Evolutionary conservation across 2,888 invertebrate genomes (phyloP).

Genomic region (Mechanitis mazaeus): DNA sequence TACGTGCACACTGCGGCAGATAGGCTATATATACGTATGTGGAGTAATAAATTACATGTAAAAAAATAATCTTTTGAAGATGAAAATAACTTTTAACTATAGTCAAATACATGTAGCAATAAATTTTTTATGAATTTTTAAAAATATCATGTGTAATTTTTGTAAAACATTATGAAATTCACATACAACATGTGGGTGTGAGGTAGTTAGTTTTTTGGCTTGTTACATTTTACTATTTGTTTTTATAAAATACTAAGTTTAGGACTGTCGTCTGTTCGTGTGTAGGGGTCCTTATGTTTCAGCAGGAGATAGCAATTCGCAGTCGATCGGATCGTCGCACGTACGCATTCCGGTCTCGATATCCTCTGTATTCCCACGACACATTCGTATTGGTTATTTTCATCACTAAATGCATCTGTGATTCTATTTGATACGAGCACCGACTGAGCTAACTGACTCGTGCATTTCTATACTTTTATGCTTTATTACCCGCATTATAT

Average conservation of each 20-base stretch:
- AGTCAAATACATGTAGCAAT: no score
- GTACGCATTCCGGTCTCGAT: slow-evolving; percentile 32
- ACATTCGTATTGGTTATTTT: slow-evolving; percentile 24
- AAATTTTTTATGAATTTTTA: no score
- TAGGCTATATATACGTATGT: not conserved
- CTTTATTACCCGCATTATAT: no score
- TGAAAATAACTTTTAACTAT: no score
- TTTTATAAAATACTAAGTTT: not conserved
- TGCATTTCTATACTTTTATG: no score
- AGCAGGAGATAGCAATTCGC: slow-evolving; percentile 20
- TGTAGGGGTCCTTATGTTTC: slow-evolving; percentile 10
- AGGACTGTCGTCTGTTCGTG: not conserved
- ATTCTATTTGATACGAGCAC: slow-evolving; percentile 24
- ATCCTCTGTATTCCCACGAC: slow-evolving; percentile 31
- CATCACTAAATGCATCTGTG: slow-evolving; percentile 28
- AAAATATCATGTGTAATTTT: no score
- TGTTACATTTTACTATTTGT: no score
- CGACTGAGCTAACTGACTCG: slow-evolving; percentile 5
- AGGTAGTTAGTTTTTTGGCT: no score
- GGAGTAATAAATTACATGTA: no score
- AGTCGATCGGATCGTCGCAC: slow-evolving; percentile 34
- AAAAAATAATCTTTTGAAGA: no score
- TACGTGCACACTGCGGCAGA: slow-evolving; percentile 6
- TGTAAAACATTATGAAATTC: no score
- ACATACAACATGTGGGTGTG: no score